Conservation (phyloP, 2,797 vertebrate genomes). For the Limnodromus scolopaceus region DNA sequence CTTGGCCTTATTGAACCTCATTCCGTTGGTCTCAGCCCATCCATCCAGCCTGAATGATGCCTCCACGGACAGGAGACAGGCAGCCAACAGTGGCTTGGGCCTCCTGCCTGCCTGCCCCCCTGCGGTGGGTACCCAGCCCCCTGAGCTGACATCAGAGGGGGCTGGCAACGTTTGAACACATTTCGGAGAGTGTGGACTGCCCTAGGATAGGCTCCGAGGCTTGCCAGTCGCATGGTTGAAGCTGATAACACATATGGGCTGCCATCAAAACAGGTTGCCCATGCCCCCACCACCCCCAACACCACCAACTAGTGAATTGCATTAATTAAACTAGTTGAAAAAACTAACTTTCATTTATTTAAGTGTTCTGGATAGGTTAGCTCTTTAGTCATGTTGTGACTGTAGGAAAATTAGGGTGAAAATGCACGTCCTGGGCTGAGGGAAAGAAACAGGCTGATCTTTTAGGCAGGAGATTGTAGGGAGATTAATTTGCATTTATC, state of each 20-base stretch:
- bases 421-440: not conserved
- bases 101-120: not conserved
- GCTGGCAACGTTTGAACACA: not conserved
- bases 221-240: not conserved
- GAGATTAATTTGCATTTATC: not conserved
- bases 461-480: not conserved
- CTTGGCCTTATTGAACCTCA: too few species aligned
- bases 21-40: too few species aligned
- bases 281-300: fast-evolving
- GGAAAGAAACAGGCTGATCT: not conserved
- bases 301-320: not conserved
- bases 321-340: not conserved
- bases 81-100: fast-evolving
- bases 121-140: not conserved
- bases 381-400: not conserved
- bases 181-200: not conserved
- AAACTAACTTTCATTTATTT: not conserved
- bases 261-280: not conserved
- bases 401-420: not conserved
- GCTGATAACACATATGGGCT: not conserved
- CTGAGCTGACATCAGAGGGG: not conserved
- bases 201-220: not conserved
- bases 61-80: not conserved
- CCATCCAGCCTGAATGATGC: too few species aligned
- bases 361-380: not conserved